Conservation (phyloP, 23 tunicate species). For the Botrylloides violaceus region DNA sequence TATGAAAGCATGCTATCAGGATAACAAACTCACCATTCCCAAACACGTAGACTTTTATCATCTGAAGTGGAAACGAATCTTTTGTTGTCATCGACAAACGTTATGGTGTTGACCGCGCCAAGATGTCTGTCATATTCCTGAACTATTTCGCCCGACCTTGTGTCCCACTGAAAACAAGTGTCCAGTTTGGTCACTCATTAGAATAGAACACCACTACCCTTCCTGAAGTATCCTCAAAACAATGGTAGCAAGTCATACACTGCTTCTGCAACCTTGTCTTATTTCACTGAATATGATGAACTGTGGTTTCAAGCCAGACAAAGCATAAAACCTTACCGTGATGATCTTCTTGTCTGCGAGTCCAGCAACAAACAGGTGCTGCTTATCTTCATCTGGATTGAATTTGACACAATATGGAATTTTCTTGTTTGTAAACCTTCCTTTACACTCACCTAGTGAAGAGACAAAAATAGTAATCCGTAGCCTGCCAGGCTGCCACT, state of each 20-base stretch:
- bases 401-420: constrained; percentile 98
- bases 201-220: too few species aligned
- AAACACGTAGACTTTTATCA: constrained; percentile 94
- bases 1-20: background rate
- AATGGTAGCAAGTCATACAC: too few species aligned
- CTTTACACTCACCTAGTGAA: constrained; percentile 69
- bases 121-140: constrained; percentile 99
- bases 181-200: too few species aligned
- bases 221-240: too few species aligned
- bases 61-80: constrained; percentile 98
- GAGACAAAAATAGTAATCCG: too few species aligned
- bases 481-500: too few species aligned
- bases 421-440: constrained; percentile 71
- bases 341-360: constrained; percentile 92
- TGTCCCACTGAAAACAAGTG: constrained; percentile 87
- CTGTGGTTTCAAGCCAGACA: too few species aligned
- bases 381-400: constrained; percentile 87
- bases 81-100: constrained; percentile 96
- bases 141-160: constrained; percentile 56
- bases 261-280: too few species aligned
- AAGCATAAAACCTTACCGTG: constrained; percentile 65
- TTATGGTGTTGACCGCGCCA: constrained; percentile 97
- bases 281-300: too few species aligned
- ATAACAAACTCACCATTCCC: constrained; percentile 89
- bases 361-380: constrained; percentile 92